Conservation (phyloP, 1,140 invertebrate species). For the Dinoponera quadriceps region DNA sequence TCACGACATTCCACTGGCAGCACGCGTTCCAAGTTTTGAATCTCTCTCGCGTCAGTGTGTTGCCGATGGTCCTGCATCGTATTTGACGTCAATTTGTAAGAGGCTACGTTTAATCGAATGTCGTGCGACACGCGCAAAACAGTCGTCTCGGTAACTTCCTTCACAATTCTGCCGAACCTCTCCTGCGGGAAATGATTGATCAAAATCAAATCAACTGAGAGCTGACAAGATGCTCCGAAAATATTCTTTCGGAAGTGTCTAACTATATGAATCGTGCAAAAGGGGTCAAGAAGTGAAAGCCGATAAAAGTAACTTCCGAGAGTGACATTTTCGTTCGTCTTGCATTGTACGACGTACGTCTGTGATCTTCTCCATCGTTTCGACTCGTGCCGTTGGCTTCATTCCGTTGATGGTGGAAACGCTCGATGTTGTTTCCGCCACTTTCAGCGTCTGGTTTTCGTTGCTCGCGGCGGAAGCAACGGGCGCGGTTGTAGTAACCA, state of each 20-base stretch:
- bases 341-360: slow-evolving; percentile 26
- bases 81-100: slow-evolving; percentile 86
- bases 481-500: background rate
- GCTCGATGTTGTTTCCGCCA: slow-evolving; percentile 1
- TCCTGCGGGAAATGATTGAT: slow-evolving; percentile 76
- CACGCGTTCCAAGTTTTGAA: slow-evolving; percentile 71
- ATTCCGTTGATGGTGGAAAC: background rate
- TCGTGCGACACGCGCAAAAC: slow-evolving; percentile 86
- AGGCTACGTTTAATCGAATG: slow-evolving; percentile 85
- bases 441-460: slow-evolving; percentile 6
- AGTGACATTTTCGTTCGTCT: background rate
- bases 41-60: slow-evolving; percentile 72
- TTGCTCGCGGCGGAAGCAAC: background rate
- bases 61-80: slow-evolving; percentile 81
- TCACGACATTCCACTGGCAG: slow-evolving; percentile 36
- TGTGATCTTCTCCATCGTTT: slow-evolving; percentile 45
- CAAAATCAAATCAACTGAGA: too few species aligned
- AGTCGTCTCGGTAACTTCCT: slow-evolving; percentile 87
- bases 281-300: background rate
- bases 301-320: background rate
- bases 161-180: slow-evolving; percentile 83
- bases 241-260: background rate
- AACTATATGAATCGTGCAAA: background rate
- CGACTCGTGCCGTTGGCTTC: slow-evolving; percentile 7
- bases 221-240: background rate